A percentile compares a stretch with the other conserved stretches of the same genome.
These are phyloP conservation scores for Hylia prasina DNA, from an alignment of 2,113 vertebrate genomes.

Conservation along the genomic window DNA sequence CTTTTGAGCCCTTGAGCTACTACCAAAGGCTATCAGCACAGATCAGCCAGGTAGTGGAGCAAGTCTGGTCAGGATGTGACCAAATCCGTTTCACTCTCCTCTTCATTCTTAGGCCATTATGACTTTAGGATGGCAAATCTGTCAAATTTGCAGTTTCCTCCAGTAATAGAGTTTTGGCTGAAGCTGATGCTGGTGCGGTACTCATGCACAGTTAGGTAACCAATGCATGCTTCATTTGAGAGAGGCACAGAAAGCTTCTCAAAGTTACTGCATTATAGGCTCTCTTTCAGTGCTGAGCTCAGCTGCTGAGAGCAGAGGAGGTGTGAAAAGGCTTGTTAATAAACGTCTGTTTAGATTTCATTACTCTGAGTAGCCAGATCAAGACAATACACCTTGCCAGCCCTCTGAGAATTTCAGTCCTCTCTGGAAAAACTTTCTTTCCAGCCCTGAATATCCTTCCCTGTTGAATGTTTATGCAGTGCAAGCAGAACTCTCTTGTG, in stretches of 20 bases:
- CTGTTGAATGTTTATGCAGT: neutral
- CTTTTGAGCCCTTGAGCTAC: neutral
- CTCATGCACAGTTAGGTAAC: constrained; percentile 37
- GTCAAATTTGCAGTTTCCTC: constrained; percentile 14
- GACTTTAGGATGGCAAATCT: constrained; percentile 11
- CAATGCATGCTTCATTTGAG: constrained; percentile 11
- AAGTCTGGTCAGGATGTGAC: neutral
- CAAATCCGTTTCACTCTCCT: neutral
- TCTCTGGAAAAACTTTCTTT: neutral
- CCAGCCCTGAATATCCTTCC: neutral
- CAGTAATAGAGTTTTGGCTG: constrained; percentile 19
- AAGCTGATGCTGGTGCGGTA: neutral
- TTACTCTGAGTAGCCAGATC: constrained; percentile 1
- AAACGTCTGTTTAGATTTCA: constrained; percentile 41
- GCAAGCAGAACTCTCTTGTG: neutral
- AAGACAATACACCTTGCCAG: neutral
- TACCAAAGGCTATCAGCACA: neutral
- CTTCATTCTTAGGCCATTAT: neutral
- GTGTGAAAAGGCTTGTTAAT: constrained; percentile 42
- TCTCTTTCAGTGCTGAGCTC: constrained; percentile 34
- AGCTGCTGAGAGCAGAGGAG: constrained; percentile 33
- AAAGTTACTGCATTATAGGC: neutral
- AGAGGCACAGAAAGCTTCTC: neutral
- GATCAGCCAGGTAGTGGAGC: neutral
- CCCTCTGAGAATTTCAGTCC: neutral